phyloP scores from a whole-genome alignment of 2,888 invertebrate genomes.

The Holacanthella duospinosa region DNA sequence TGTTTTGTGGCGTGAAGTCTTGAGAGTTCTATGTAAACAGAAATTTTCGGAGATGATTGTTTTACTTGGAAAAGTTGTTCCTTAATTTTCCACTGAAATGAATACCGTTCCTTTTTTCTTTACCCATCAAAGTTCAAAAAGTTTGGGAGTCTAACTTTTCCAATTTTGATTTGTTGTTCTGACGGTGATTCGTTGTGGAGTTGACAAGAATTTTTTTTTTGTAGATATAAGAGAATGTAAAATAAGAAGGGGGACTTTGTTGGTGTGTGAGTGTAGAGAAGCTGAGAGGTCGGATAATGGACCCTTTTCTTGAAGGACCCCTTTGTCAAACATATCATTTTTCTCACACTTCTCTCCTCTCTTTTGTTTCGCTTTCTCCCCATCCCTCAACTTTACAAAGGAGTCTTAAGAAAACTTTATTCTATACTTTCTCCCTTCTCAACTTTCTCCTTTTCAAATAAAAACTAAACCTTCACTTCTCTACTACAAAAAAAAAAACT shows the following conservation, averaged over 20 bases:
- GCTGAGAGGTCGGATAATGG: not conserved
- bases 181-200: too few relatives aligned
- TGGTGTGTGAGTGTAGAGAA: not conserved
- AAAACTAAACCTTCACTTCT: too few relatives aligned
- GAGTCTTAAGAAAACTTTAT: not conserved
- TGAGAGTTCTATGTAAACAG: not conserved
- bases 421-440: not conserved
- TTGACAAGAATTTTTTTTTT: too few relatives aligned
- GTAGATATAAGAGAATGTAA: not conserved
- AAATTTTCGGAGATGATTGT: not conserved
- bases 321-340: constrained; percentile 2
- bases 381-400: too few relatives aligned
- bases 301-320: not conserved
- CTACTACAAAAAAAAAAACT: too few relatives aligned
- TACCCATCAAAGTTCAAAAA: not conserved
- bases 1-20: not conserved
- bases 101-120: constrained; percentile 15
- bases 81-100: constrained; percentile 17
- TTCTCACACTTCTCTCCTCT: not conserved
- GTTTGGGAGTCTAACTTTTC: constrained; percentile 16
- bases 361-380: constrained; percentile 4
- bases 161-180: constrained; percentile 21
- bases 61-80: not conserved
- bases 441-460: too few relatives aligned
- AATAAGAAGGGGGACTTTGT: not conserved